Base-by-base conservation (phyloP, 2,797 vertebrate species). In the Halcyon badia region DNA sequence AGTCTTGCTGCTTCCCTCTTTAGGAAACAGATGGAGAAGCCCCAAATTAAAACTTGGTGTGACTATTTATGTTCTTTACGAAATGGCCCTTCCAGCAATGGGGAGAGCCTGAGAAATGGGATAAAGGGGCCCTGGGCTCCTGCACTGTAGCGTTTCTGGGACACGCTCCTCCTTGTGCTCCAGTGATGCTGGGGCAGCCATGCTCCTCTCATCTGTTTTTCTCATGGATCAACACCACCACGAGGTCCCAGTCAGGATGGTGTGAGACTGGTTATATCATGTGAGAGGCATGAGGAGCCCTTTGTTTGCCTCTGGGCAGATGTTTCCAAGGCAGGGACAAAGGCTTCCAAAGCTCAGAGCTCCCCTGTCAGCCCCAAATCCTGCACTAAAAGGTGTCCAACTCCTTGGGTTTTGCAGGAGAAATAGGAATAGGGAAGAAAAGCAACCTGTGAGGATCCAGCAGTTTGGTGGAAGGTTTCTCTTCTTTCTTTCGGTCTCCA, bases 1-100 rank as follows among this genome's bases (percentile, higher is more conserved):
- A 49, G 19, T 31, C 11, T 30, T 48, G 31, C 58, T 76, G 70
- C 19, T 11, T 82, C 35, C 24, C 20, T 66, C 56, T 10, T 4
- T 11, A 18, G 46, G 56, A 37, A 54, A 5, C 15, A 35, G 24
- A 4, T 10, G 22, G 51, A 62, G 41, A 10, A 68, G 35, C 10
- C 41, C 20, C 66, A 24, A 0, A 44, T 0, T n/a, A n/a, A 18
- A 61, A 5, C 0, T 6, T 7, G n/a, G 51, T 39, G 33, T 17
- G 2, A 6, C 7, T 30, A 13, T 1, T 4, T 21, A 2, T 62
- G 57, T 56, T 19, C 14, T 35, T 24, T 37, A 30, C 12, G 14
- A 26, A 79, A 41, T 10, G 12, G 12, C 22, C 30, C 7, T 79
- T 58, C 48, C 62, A 56, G 3, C 30, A 26, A 17, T 1, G 15